These are phyloP conservation scores for Drosophila mimica DNA, from an alignment of 2,888 invertebrate species.

Conservation along the genomic window DNA sequence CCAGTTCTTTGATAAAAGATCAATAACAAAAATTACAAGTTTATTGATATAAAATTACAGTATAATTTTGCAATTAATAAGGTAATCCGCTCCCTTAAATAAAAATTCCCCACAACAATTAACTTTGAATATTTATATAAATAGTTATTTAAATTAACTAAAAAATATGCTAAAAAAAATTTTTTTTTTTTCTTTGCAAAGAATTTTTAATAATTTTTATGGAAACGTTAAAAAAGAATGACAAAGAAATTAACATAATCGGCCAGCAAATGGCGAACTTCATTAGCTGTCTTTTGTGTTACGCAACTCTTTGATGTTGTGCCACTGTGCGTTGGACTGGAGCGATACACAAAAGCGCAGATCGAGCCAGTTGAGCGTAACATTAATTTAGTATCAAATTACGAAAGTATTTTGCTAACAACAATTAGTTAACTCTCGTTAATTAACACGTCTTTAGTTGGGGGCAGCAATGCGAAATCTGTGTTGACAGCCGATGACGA, in stretches of 20 bases:
- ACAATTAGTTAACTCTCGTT: slow-evolving; percentile 85
- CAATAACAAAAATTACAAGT: not conserved
- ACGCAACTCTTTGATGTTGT: not conserved
- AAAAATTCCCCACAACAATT: not conserved
- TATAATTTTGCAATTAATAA: not conserved
- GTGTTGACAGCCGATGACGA: slow-evolving; percentile 82
- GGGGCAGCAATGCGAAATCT: slow-evolving; percentile 79
- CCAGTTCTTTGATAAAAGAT: not conserved
- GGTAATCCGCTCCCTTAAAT: not conserved
- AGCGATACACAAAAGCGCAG: slow-evolving; percentile 74
- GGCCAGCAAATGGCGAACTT: not conserved
- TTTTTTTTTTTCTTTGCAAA: not conserved
- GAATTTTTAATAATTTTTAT: not conserved
- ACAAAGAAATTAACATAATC: slow-evolving; percentile 1
- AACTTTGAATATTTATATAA: not conserved
- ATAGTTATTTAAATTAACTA: not conserved
- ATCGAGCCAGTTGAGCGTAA: slow-evolving; percentile 75
- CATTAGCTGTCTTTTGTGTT: slow-evolving; percentile 10
- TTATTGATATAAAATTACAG: not conserved
- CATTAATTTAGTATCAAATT: slow-evolving; percentile 85
- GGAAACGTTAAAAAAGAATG: not conserved
- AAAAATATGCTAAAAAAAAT: not conserved
- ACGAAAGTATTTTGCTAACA: slow-evolving; percentile 85
- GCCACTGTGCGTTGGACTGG: slow-evolving; percentile 56
- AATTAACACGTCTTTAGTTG: slow-evolving; percentile 84